Percentiles rank a stretch among this genome's conserved stretches.
Conservation (phyloP, 2,797 vertebrate species). For the Poeciliopsis paucimaculata region DNA sequence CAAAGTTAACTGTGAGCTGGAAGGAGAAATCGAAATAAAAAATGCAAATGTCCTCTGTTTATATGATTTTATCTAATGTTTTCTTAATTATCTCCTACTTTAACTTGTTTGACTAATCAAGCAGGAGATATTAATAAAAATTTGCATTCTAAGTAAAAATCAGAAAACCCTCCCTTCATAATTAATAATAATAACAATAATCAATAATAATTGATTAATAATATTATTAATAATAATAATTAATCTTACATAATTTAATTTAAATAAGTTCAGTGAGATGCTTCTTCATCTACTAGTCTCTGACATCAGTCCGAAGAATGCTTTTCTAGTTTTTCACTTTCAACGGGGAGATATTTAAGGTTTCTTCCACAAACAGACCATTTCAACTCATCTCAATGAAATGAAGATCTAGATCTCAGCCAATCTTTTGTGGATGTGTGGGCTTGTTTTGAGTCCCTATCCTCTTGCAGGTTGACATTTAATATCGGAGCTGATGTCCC, state of each 20-base stretch:
- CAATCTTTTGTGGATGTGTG: neutral
- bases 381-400: neutral
- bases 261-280: neutral
- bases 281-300: neutral
- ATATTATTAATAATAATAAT: neutral
- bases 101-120: neutral
- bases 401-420: neutral
- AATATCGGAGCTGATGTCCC: neutral
- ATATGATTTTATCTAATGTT: neutral
- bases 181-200: too few species aligned
- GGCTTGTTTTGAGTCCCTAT: neutral
- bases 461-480: neutral
- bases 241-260: neutral
- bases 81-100: neutral
- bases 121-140: neutral
- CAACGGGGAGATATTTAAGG: neutral
- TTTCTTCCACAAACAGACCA: neutral
- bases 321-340: neutral
- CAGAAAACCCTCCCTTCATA: neutral
- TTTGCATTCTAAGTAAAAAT: neutral
- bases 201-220: too few species aligned
- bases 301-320: neutral
- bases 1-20: neutral
- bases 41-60: neutral
- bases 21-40: neutral